Evolutionary conservation across 2,797 vertebrate species (phyloP), one percentile per base, ranked within the genome.

Genomic region (Malacoctenus gilli): DNA sequence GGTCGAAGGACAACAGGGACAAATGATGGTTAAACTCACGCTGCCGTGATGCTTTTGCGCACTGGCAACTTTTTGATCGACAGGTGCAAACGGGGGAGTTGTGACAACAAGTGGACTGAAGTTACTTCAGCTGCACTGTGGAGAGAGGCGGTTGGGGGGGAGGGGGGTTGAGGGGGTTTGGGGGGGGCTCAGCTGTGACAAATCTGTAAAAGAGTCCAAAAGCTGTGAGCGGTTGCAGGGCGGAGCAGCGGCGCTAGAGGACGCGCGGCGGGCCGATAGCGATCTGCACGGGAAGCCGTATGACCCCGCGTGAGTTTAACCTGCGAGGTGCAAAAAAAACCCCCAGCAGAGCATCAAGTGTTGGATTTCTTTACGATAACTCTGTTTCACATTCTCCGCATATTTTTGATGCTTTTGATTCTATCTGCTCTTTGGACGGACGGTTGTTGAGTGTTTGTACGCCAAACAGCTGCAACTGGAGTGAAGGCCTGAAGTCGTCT

Each of bases 71-170:
- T 51, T 72, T 73, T 88, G 85, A 89, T 59, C 87, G 89, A 86
- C 89, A 80, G 77, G 82, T 86, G 88, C 74, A 81, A 85, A 89
- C 79, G 83, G 77, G 62, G 53, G n/a, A n/a, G 71, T 43, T 39
- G 59, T 55, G 43, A 88, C 79, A 87, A 91, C 89, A 89, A 90
- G 87, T 86, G 84, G 87, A 85, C 73, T 86, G 84, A 52, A 82
- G 85, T 90, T 88, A 85, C 86, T 80, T 83, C 80, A 80, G 79
- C 77, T 80, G 76, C 52, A 77, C 50, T 1, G 50, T 43, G 50
- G 59, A 40, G 13, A 23, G 31, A 18, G 7, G 18, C 1, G 0
- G 16, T 18, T 30, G 12, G 11, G 8, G 23, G 0, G 21, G 22
- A 30, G 14, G n/a, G 2, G 9, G 20, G 28, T 5, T n/a, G n/a